Evolutionary conservation across 1,140 invertebrate genomes (phyloP).

Genomic region (Chlorops oryzae): DNA sequence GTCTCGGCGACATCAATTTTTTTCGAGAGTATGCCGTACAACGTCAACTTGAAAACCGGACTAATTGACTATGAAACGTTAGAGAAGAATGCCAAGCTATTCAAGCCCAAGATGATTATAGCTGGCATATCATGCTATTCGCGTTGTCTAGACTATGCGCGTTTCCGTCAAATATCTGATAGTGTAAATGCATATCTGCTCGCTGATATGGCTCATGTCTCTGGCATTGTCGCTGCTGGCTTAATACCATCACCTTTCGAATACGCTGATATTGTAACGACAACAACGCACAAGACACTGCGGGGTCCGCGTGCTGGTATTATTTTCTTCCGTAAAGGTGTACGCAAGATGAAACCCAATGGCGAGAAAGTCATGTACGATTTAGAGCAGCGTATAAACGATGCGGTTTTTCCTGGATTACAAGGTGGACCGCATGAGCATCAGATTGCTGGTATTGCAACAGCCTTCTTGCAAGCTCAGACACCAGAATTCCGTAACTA

Average conservation of each 20-base stretch:
- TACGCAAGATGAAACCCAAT: slow-evolving; percentile 63
- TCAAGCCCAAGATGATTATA: slow-evolving; percentile 90
- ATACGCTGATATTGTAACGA: slow-evolving; percentile 89
- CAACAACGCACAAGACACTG: slow-evolving; percentile 94
- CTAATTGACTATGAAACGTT: slow-evolving; percentile 92
- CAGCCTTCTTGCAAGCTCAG: slow-evolving; percentile 80
- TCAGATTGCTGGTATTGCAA: slow-evolving; percentile 84
- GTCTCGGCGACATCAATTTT: slow-evolving; percentile 97
- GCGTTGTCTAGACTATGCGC: slow-evolving; percentile 76
- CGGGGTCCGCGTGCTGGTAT: slow-evolving; percentile 84
- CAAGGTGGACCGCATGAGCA: slow-evolving; percentile 92
- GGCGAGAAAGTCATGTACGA: slow-evolving; percentile 81
- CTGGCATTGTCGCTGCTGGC: slow-evolving; percentile 82
- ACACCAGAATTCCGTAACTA: slow-evolving; percentile 79
- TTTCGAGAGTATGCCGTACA: slow-evolving; percentile 98
- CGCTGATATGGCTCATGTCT: slow-evolving; percentile 94
- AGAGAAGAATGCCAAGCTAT: slow-evolving; percentile 73
- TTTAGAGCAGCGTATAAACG: slow-evolving; percentile 80
- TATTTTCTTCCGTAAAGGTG: slow-evolving; percentile 85
- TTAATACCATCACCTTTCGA: slow-evolving; percentile 87
- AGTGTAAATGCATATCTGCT: slow-evolving; percentile 82
- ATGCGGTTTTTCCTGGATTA: slow-evolving; percentile 89
- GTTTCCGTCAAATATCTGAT: slow-evolving; percentile 84
- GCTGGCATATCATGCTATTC: slow-evolving; percentile 90
- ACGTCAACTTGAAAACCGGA: slow-evolving; percentile 79